A percentile compares a stretch with the other conserved stretches of the same genome.
Evolutionary conservation across 2,113 vertebrate genomes (phyloP).

Genomic region (Aspiorhynchus laticeps): DNA sequence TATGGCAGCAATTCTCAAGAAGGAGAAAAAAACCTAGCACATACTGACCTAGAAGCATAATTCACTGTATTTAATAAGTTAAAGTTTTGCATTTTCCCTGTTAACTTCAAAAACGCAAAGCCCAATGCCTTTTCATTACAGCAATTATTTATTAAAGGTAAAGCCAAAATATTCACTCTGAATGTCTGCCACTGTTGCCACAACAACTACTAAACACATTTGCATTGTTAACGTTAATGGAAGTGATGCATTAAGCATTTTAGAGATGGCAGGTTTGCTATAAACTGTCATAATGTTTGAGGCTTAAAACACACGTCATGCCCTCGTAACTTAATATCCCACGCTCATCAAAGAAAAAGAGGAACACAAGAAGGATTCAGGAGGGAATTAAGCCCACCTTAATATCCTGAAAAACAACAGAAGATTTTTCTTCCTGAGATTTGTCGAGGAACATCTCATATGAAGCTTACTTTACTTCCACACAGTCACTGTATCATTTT

Average conservation of each 20-base stretch:
- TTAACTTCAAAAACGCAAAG: not conserved
- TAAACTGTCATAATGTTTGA: constrained; percentile 20
- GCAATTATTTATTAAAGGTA: constrained; percentile 16
- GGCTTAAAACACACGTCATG: not conserved
- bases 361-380: not conserved
- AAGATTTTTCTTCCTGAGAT: not conserved
- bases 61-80: not conserved
- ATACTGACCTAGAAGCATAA: constrained; percentile 32
- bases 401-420: not conserved
- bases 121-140: not conserved
- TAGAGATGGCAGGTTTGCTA: not conserved
- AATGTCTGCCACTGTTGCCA: constrained; percentile 28
- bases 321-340: not conserved
- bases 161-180: not conserved
- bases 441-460: not conserved
- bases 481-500: constrained; percentile 19
- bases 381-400: not conserved
- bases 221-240: constrained; percentile 31
- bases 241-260: constrained; percentile 35
- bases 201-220: constrained; percentile 6
- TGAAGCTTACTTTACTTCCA: not conserved
- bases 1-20: not conserved
- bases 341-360: not conserved
- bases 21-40: not conserved
- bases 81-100: constrained; percentile 3